Base-by-base conservation (phyloP, 1,140 invertebrate genomes). In the Alviniconcha marisindica region DNA sequence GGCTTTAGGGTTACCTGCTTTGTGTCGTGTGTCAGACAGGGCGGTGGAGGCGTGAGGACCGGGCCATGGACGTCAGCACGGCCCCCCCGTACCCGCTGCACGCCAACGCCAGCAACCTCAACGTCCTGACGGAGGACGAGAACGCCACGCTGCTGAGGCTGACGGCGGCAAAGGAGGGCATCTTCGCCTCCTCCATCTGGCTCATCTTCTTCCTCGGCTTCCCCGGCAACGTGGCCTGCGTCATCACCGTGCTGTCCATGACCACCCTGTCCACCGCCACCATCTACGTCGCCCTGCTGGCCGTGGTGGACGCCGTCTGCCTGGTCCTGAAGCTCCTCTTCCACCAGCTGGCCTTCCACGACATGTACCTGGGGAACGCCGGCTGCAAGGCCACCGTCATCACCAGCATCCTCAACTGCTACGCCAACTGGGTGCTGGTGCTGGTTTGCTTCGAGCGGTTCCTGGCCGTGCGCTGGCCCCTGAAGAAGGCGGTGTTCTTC, bases 371-470 rank as follows among this genome's bases (percentile, higher is more conserved):
- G 15, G 87, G 81, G 18, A 83, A 87, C 51, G 28, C 5, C 14
- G 82, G 85, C 1, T 91, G 90, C 54, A 80, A 77, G 54, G 12
- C 76, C 21, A 33, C 31, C n/a, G 69, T 48, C 44, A 28, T 86
- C n/a, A 33, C 31, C 54, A 76, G 38, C 38, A 82, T 69, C 63
- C 21, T 84, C 38, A 40, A 66, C 42, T 71, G 60, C 33, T 74
- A 85, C 38, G 71, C 90, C 31, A 90, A 89, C 71, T 91, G 90
- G 90, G 84, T 89, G 44, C 80, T 91, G 18, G 88, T 90, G 36
- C 81, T 86, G 14, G 87, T 91, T 77, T 89, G 88, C 33, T 42
- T 86, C 1, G 90, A 91, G 82, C 71, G 90, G 15, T 91, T 90
- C 60, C 81, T 90, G 10, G 89, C 90, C 2, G 87, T 91, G 4